phyloP scores from a whole-genome alignment of 2,113 vertebrate genomes.

The Oreochromis tanganicae region DNA sequence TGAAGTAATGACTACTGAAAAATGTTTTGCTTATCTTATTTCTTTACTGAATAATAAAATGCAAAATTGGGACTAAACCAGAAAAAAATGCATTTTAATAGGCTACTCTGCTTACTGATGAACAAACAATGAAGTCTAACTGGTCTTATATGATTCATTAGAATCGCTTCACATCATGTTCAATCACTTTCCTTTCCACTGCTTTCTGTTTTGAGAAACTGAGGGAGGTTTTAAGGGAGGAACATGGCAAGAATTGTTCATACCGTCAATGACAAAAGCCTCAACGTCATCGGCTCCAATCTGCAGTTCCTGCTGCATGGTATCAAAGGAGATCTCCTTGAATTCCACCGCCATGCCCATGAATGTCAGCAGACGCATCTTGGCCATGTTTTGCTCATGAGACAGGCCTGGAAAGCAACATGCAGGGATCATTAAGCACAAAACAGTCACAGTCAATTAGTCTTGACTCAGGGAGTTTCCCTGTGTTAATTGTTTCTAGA shows the following conservation, averaged over 20 bases:
- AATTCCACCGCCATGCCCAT: conserved; percentile 99
- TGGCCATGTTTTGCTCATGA: conserved; percentile 95
- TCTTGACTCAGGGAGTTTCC: conserved; percentile 77
- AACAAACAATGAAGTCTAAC: not conserved
- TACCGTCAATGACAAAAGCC: conserved; percentile 98
- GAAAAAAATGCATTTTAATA: not conserved
- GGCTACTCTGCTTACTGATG: not conserved
- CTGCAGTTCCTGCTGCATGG: conserved; percentile 96
- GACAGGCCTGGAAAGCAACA: conserved; percentile 77
- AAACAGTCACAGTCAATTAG: conserved; percentile 82
- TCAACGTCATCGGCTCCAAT: conserved; percentile 92
- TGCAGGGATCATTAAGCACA: conserved; percentile 61
- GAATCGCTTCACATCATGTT: not conserved
- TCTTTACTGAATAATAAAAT: not conserved
- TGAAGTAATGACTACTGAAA: not conserved
- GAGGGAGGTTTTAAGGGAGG: not conserved
- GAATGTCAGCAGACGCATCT: conserved; percentile 97
- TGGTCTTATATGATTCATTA: not conserved
- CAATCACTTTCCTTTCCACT: not conserved
- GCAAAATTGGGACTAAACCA: not conserved
- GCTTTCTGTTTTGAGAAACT: not conserved
- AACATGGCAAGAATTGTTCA: not conserved
- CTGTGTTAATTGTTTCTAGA: conserved; percentile 61
- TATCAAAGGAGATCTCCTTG: conserved; percentile 95
- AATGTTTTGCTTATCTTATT: not conserved